Evolutionary conservation across 2,888 invertebrate species (phyloP).

Genomic region (Eupithecia inturbata): DNA sequence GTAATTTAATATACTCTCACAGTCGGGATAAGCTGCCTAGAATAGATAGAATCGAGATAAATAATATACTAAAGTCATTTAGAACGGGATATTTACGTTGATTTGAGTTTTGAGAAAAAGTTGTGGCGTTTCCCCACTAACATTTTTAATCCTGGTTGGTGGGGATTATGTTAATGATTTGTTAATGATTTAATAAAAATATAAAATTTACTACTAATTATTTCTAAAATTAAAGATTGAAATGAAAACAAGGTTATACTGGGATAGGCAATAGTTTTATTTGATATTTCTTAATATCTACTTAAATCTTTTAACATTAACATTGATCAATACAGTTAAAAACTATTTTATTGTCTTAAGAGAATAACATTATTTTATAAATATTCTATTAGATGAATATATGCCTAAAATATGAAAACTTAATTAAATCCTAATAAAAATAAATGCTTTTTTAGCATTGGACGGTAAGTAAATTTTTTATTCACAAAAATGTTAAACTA

Average conservation of each 20-base stretch:
- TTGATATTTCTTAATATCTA: constrained; percentile 8
- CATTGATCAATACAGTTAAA: neutral
- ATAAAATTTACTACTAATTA: too few relatives aligned
- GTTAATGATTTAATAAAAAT: too few relatives aligned
- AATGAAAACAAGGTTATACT: neutral
- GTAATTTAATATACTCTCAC: neutral
- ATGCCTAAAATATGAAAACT: neutral
- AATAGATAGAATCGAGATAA: neutral
- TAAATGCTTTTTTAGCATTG: constrained; percentile 2
- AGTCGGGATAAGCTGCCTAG: neutral
- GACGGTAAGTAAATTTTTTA: neutral
- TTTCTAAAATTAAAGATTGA: neutral
- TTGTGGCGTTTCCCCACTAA: too few relatives aligned
- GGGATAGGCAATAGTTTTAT: constrained; percentile 14
- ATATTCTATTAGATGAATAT: neutral
- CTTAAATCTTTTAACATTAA: neutral
- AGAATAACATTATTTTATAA: neutral
- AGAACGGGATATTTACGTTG: too few relatives aligned
- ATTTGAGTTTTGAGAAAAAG: too few relatives aligned
- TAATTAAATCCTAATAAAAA: neutral
- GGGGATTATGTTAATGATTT: too few relatives aligned
- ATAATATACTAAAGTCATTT: too few relatives aligned
- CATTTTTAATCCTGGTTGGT: too few relatives aligned
- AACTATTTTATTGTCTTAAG: neutral
- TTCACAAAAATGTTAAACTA: neutral